phyloP scores from a whole-genome alignment of 1,140 invertebrate genomes.

The Drosophila dunni region DNA sequence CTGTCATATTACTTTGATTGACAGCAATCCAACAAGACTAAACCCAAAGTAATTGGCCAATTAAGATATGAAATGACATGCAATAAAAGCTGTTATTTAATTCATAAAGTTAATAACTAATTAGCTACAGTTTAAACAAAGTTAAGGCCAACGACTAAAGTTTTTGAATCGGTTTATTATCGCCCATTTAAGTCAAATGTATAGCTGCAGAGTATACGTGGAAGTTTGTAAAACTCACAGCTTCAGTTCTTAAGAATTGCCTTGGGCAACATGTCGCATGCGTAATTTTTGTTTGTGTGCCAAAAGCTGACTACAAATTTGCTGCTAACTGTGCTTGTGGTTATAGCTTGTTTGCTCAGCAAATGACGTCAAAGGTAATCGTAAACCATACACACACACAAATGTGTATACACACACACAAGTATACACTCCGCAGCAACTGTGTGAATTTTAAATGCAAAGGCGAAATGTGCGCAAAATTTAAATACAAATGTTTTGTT shows the following conservation, averaged over 20 bases:
- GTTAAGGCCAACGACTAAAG: no score
- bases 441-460: conserved; percentile 34
- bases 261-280: conserved; percentile 40
- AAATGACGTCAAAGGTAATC: conserved; percentile 76
- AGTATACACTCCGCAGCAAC: conserved; percentile 2
- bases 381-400: conserved; percentile 19
- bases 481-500: conserved; percentile 49
- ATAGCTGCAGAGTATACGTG: not conserved
- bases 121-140: not conserved
- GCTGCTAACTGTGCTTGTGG: conserved; percentile 23
- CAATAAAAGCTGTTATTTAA: conserved; percentile 13
- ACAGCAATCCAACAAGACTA: conserved; percentile 17
- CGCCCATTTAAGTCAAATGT: not conserved
- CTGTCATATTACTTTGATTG: conserved; percentile 50
- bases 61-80: conserved; percentile 34
- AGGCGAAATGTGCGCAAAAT: conserved; percentile 19
- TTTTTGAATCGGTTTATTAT: not conserved
- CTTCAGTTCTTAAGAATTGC: not conserved
- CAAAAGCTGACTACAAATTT: conserved; percentile 55
- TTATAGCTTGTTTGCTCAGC: conserved; percentile 51
- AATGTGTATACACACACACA: conserved; percentile 1
- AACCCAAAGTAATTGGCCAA: conserved; percentile 30
- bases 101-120: conserved; percentile 3
- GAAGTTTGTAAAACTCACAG: not conserved
- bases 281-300: conserved; percentile 48